Conservation (phyloP, 2,797 vertebrate species). For the Pseudochromis fuscus region DNA sequence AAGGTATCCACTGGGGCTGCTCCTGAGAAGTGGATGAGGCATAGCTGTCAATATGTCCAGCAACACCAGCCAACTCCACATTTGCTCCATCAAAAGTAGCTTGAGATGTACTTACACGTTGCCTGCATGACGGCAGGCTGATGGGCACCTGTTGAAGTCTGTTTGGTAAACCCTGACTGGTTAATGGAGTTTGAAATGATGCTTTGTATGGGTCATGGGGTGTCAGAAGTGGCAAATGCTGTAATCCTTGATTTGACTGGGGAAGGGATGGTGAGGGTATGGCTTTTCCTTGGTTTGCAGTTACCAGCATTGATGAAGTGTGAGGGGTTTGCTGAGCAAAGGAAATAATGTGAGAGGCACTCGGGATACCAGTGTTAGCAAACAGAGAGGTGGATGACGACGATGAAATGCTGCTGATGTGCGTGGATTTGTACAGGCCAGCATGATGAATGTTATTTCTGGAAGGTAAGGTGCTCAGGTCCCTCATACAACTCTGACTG, state of each 20-base stretch:
- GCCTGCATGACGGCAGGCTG: slow-evolving; percentile 30
- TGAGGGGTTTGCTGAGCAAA: slow-evolving; percentile 55
- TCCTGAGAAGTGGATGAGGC: slow-evolving; percentile 43
- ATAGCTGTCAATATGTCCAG: slow-evolving; percentile 20
- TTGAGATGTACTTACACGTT: slow-evolving; percentile 23
- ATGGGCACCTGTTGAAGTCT: slow-evolving; percentile 39
- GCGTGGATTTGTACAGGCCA: slow-evolving; percentile 40
- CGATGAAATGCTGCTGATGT: slow-evolving; percentile 17
- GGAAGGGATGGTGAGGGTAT: background rate
- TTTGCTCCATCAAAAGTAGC: slow-evolving; percentile 17
- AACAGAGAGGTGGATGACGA: slow-evolving; percentile 48
- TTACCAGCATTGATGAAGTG: background rate
- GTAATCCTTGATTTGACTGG: slow-evolving; percentile 33
- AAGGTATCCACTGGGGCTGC: slow-evolving; percentile 53
- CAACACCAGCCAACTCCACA: slow-evolving; percentile 17
- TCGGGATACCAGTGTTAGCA: slow-evolving; percentile 6
- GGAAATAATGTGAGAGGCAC: slow-evolving; percentile 36
- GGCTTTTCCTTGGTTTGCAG: slow-evolving; percentile 35
- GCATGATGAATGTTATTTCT: slow-evolving; percentile 27
- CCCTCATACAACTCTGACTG: slow-evolving; percentile 40
- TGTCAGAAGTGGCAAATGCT: slow-evolving; percentile 7
- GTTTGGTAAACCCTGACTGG: slow-evolving; percentile 32
- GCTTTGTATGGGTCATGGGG: slow-evolving; percentile 31
- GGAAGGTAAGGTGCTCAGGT: slow-evolving; percentile 24
- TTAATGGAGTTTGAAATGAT: slow-evolving; percentile 31